A percentile compares a stretch with the other conserved stretches of the same genome.
phyloP scores from a whole-genome alignment of 2,113 vertebrate genomes.

The Leiothrix lutea region DNA sequence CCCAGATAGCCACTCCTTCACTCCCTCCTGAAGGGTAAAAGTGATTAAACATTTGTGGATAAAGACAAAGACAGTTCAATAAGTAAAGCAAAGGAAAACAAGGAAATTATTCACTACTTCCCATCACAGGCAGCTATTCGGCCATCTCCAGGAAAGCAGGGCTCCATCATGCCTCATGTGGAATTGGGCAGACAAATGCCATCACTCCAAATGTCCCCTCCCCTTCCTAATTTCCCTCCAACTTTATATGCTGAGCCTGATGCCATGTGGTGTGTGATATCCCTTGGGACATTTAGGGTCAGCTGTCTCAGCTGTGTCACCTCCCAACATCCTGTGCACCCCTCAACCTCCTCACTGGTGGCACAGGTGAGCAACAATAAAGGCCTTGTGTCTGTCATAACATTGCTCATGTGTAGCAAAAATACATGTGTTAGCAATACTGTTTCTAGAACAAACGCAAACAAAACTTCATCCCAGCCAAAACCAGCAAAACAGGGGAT shows the following conservation, averaged over 20 bases:
- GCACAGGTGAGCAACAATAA: background rate
- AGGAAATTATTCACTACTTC: background rate
- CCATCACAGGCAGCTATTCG: background rate
- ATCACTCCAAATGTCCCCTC: rapidly evolving
- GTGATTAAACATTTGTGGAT: background rate
- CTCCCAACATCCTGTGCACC: background rate
- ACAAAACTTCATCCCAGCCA: background rate
- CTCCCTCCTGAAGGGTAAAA: rapidly evolving
- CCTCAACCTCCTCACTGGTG: background rate
- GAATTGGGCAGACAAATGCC: background rate
- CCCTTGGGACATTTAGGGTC: background rate
- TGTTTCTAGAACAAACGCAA: background rate
- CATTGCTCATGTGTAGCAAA: background rate
- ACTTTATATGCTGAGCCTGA: background rate
- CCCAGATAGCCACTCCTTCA: rapidly evolving
- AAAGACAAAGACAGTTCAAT: background rate
- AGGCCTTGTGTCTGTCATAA: background rate
- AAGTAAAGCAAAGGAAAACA: background rate
- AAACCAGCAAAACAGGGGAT: background rate
- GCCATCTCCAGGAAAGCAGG: background rate
- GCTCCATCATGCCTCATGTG: rapidly evolving
- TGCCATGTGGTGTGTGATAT: background rate
- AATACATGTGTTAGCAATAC: background rate
- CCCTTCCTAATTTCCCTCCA: background rate
- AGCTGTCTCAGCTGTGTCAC: background rate